Conservation (phyloP, 2,888 invertebrate genomes). For the Sarcophaga carnaria region DNA sequence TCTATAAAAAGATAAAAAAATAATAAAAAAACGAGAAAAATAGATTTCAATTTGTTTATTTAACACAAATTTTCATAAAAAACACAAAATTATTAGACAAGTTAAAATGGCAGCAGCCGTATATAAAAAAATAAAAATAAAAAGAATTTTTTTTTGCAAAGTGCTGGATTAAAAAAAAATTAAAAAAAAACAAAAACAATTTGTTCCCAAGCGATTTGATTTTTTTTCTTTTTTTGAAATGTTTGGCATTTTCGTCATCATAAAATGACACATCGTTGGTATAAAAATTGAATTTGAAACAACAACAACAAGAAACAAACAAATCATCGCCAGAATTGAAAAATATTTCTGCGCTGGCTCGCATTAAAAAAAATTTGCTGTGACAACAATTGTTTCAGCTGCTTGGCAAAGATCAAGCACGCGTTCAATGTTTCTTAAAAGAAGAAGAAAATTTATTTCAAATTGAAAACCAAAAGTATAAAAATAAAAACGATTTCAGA, state of each 20-base stretch:
- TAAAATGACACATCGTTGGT: background rate
- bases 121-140: background rate
- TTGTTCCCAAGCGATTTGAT: background rate
- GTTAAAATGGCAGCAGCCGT: background rate
- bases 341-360: background rate
- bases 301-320: background rate
- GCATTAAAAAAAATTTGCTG: constrained; percentile 1
- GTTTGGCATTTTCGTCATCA: background rate
- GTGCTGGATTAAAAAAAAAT: background rate
- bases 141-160: background rate
- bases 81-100: background rate
- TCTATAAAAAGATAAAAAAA: background rate
- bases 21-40: background rate
- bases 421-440: constrained; percentile 6
- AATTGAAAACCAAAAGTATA: too few relatives aligned
- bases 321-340: background rate
- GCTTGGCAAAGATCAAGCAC: constrained; percentile 41
- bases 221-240: too few relatives aligned
- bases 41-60: constrained; percentile 34
- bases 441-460: background rate
- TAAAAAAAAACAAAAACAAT: background rate
- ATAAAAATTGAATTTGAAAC: constrained; percentile 1
- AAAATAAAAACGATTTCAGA: too few relatives aligned
- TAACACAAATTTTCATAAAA: constrained; percentile 9
- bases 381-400: constrained; percentile 41